These are phyloP conservation scores for Leucania comma DNA, from an alignment of 2,888 invertebrate genomes.

Conservation along the genomic window DNA sequence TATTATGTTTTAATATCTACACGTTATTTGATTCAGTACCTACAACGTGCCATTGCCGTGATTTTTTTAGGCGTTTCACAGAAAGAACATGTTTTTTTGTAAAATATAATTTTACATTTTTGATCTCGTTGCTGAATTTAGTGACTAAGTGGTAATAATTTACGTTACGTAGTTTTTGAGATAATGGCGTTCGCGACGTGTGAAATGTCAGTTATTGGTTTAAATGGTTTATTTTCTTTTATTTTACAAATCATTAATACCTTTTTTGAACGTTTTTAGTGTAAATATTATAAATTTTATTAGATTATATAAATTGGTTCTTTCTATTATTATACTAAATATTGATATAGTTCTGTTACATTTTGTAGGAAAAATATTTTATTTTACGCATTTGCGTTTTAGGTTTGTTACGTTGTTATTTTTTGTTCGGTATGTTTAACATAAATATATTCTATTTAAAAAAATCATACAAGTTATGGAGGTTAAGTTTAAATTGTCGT, in stretches of 20 bases:
- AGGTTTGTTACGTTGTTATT: slow-evolving; percentile 49
- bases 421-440: slow-evolving; percentile 33
- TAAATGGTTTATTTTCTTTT: slow-evolving; percentile 33
- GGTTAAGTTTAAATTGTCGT: slow-evolving; percentile 2
- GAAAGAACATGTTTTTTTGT: slow-evolving; percentile 39
- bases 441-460: slow-evolving; percentile 40
- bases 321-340: slow-evolving; percentile 24
- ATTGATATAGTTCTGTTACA: slow-evolving; percentile 36
- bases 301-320: slow-evolving; percentile 39
- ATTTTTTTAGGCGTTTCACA: slow-evolving; percentile 39
- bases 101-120: slow-evolving; percentile 54
- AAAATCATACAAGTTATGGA: slow-evolving; percentile 13
- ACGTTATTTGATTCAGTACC: slow-evolving; percentile 45
- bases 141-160: slow-evolving; percentile 53
- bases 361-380: slow-evolving; percentile 29
- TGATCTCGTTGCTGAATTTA: slow-evolving; percentile 61
- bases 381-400: slow-evolving; percentile 29
- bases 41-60: slow-evolving; percentile 59
- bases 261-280: slow-evolving; percentile 24
- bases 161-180: slow-evolving; percentile 37
- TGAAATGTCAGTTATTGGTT: slow-evolving; percentile 38
- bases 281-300: slow-evolving; percentile 45
- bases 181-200: slow-evolving; percentile 26
- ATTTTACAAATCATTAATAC: slow-evolving; percentile 39
- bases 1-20: slow-evolving; percentile 43